These are phyloP conservation scores for Trichomycterus rosablanca DNA, from an alignment of 2,113 vertebrate species.

Conservation along the genomic window DNA sequence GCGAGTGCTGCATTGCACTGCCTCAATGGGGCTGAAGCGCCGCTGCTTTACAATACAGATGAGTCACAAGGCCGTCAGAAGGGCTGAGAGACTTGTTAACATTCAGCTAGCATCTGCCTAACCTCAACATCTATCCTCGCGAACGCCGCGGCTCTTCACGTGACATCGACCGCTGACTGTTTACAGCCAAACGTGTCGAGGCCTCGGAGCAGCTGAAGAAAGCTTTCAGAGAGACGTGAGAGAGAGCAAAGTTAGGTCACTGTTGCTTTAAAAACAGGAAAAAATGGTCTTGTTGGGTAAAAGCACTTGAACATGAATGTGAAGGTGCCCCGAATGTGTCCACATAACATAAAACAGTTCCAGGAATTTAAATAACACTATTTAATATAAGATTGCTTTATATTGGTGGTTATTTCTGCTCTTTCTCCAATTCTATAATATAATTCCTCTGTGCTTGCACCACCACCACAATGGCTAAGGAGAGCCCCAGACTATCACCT, in stretches of 20 bases:
- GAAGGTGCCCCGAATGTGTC: too few species aligned
- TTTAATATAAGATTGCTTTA: too few species aligned
- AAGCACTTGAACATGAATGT: too few species aligned
- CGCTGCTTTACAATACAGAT: constrained; percentile 23
- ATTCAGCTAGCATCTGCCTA: constrained; percentile 41
- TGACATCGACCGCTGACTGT: constrained; percentile 24
- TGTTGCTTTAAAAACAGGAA: background rate
- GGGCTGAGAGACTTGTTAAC: constrained; percentile 22
- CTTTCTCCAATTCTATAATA: too few species aligned
- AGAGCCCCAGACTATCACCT: too few species aligned
- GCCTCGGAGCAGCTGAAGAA: background rate
- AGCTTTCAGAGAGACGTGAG: background rate
- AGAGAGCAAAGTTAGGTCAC: background rate
- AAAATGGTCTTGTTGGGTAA: too few species aligned
- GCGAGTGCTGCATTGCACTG: constrained; percentile 11
- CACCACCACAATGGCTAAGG: too few species aligned
- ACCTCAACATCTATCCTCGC: constrained; percentile 21
- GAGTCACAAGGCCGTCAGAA: constrained; percentile 36
- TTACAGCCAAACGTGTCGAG: background rate
- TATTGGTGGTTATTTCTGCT: too few species aligned
- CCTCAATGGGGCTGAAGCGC: constrained; percentile 22
- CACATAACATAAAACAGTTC: too few species aligned
- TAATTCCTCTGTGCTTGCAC: too few species aligned
- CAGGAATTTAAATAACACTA: too few species aligned
- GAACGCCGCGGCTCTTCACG: constrained; percentile 1